phyloP scores from a whole-genome alignment of 2,888 invertebrate species.

The Archips xylosteana region DNA sequence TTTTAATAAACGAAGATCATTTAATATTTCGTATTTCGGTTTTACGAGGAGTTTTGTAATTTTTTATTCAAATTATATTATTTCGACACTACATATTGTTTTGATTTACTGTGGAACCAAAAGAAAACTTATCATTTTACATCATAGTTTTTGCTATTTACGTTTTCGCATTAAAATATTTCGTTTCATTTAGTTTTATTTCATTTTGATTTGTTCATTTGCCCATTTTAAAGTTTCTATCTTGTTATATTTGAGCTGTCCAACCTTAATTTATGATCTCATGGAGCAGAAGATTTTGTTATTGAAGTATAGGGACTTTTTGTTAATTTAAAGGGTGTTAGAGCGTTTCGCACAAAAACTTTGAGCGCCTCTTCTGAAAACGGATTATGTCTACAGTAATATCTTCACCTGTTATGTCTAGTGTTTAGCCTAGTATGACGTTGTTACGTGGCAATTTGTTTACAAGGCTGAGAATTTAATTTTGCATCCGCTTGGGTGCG shows the following conservation, averaged over 20 bases:
- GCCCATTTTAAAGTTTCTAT: not conserved
- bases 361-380: no score
- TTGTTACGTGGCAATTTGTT: not conserved
- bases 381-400: not conserved
- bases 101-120: not conserved
- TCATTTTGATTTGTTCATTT: not conserved
- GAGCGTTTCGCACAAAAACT: no score
- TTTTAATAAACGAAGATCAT: conserved; percentile 15
- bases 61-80: not conserved
- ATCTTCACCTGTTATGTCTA: not conserved
- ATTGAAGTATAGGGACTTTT: no score
- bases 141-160: no score
- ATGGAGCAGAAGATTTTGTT: no score
- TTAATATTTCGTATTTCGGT: not conserved
- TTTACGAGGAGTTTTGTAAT: not conserved
- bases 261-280: no score
- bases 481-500: conserved; percentile 25
- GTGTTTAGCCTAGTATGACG: not conserved
- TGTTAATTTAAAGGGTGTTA: no score
- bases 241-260: not conserved
- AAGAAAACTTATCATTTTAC: not conserved
- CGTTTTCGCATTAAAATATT: no score
- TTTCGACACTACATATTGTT: not conserved
- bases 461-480: not conserved
- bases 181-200: not conserved